Evolutionary conservation across 1,140 invertebrate species (phyloP).

Genomic region (Meteorus sp.): DNA sequence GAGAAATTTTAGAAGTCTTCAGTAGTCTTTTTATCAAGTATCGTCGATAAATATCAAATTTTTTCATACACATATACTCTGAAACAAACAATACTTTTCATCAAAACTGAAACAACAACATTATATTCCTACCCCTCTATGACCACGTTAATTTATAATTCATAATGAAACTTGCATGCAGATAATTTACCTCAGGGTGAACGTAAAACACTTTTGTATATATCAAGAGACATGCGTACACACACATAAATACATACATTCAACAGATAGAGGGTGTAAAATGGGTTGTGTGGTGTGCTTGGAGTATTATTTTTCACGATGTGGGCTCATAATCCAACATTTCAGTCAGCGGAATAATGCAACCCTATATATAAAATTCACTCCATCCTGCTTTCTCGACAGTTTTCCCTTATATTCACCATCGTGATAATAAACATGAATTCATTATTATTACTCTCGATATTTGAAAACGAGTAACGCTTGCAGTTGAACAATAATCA

Average conservation of each 20-base stretch:
- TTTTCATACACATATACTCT: not conserved
- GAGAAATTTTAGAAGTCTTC: no score
- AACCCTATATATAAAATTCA: no score
- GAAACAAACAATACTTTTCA: not conserved
- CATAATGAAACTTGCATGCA: conserved; percentile 49
- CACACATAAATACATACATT: conserved; percentile 3
- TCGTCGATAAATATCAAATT: no score
- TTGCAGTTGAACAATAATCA: conserved; percentile 31
- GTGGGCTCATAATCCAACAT: conserved; percentile 24
- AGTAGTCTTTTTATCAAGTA: no score
- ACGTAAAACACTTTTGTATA: conserved; percentile 28
- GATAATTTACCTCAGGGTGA: conserved; percentile 40
- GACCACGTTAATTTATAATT: conserved; percentile 51
- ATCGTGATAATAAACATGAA: conserved; percentile 49
- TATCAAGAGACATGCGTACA: not conserved
- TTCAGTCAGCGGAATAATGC: no score
- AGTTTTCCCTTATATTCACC: no score
- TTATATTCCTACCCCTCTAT: not conserved
- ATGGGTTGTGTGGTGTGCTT: not conserved
- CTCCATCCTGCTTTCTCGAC: no score
- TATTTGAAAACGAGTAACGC: conserved; percentile 11
- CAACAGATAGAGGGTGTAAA: not conserved
- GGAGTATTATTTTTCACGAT: conserved; percentile 42
- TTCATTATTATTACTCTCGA: conserved; percentile 41
- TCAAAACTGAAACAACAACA: conserved; percentile 8